Conservation (phyloP, 1,140 invertebrate species). For the Danaus plexippus region DNA sequence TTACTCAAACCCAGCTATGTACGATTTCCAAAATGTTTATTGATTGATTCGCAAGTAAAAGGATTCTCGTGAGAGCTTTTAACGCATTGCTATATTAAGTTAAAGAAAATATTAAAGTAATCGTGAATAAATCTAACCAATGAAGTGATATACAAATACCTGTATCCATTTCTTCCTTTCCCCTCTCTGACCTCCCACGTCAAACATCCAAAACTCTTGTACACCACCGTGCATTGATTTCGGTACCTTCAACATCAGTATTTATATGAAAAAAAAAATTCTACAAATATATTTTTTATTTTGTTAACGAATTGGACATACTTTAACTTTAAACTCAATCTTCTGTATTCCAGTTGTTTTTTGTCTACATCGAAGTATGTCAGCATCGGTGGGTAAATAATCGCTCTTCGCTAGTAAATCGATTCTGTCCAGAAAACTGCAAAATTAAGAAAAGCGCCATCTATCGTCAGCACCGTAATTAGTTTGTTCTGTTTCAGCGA, state of each 20-base stretch:
- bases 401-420: slow-evolving; percentile 72
- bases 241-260: slow-evolving; percentile 62
- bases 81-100: too few species aligned
- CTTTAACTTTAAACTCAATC: slow-evolving; percentile 80
- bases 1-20: too few species aligned
- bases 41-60: too few species aligned
- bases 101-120: too few species aligned
- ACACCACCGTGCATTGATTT: slow-evolving; percentile 77
- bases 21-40: too few species aligned
- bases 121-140: too few species aligned
- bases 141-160: slow-evolving; percentile 40
- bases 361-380: slow-evolving; percentile 80
- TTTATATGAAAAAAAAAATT: neutral
- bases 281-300: neutral
- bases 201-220: slow-evolving; percentile 83
- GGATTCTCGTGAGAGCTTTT: too few species aligned
- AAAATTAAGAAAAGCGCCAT: slow-evolving; percentile 19
- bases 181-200: slow-evolving; percentile 86
- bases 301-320: slow-evolving; percentile 23
- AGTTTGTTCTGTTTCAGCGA: too few species aligned
- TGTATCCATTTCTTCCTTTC: slow-evolving; percentile 89
- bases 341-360: slow-evolving; percentile 81
- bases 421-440: slow-evolving; percentile 79
- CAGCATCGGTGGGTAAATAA: slow-evolving; percentile 78
- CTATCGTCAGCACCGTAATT: too few species aligned